Base-by-base conservation (phyloP, 2,797 vertebrate species). In the Microcaecilia unicolor region DNA sequence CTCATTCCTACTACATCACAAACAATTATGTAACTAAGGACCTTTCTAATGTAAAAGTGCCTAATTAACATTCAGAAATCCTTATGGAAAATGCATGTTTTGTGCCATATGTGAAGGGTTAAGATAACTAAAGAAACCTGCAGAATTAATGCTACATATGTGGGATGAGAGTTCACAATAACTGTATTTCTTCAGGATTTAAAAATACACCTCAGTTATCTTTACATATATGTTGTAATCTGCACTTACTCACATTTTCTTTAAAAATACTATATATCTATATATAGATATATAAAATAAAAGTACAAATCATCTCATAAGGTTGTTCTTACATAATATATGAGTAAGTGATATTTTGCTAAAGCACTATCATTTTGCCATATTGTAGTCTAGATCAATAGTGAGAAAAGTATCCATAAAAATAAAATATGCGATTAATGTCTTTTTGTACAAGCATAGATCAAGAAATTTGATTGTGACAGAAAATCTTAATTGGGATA, bases 151-250 rank as follows among this genome's bases (percentile, higher is more conserved):
- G 22, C 38, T 58, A 37, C 19, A 49, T 44, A 44, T 55, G 48
- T 48, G 63, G 56, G 28, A 51, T 55, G 22, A 41, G 45, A 49
- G 51, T 55, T 64, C 53, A 2, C 37, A 49, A 44, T 44, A 55
- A 41, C 32, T 57, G 18, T 27, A 10, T 52, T 53, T 37, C 55
- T 11, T 4, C 46, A 48, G 57, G 58, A 41, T 48, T 41, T 61
- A 44, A 39, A n/a, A 48, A 50, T 47, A 31, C 32, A 13, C 24
- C 34, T 41, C 53, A 25, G 41, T 29, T 41, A 28, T 48, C 40
- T 48, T 43, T 33, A 32, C 33, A 43, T 46, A 49, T 51, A 53
- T 38, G 7, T 39, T 15, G 53, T 29, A 37, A 55, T 18, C 15
- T 44, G 14, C 36, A 27, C 41, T 35, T 22, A 6, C 42, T 40